phyloP scores from a whole-genome alignment of 2,797 vertebrate species.

The Tiaroga cobitis region DNA sequence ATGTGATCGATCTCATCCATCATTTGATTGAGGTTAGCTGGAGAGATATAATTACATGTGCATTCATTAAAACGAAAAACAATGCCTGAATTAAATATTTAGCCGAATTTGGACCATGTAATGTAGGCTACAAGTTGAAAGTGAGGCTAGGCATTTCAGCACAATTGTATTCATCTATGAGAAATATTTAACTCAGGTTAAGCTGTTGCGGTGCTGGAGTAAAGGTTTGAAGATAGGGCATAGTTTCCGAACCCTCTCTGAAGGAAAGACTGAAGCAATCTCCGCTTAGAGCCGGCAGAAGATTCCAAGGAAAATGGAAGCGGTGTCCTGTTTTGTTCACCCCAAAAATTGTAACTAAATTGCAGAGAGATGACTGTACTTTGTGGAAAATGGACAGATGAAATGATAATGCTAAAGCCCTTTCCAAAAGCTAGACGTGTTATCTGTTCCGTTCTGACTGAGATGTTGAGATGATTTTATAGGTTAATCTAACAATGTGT shows the following conservation, averaged over 20 bases:
- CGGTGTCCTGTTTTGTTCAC: background rate
- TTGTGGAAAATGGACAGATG: background rate
- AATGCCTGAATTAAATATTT: constrained; percentile 39
- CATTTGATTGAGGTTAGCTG: constrained; percentile 2
- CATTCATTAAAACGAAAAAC: constrained; percentile 36
- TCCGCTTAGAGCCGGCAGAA: background rate
- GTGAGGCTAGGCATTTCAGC: constrained; percentile 15
- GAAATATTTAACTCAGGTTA: background rate
- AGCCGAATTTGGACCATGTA: constrained; percentile 12
- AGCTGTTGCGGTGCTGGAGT: background rate
- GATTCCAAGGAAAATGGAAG: background rate
- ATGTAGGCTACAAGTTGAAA: constrained; percentile 12
- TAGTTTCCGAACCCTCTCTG: background rate
- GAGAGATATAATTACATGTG: constrained; percentile 25
- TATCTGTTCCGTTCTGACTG: background rate
- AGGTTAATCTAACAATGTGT: constrained; percentile 16
- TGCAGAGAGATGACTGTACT: constrained; percentile 2
- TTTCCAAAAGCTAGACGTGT: background rate
- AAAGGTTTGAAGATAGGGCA: background rate
- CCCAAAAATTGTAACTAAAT: background rate
- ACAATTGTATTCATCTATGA: background rate
- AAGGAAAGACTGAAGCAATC: background rate
- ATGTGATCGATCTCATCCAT: background rate
- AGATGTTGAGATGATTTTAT: constrained; percentile 6
- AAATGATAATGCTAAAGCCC: background rate